Evolutionary conservation across 2,888 invertebrate species (phyloP), one percentile per base, ranked within the genome.

Genomic region (Acrocera orbiculus): DNA sequence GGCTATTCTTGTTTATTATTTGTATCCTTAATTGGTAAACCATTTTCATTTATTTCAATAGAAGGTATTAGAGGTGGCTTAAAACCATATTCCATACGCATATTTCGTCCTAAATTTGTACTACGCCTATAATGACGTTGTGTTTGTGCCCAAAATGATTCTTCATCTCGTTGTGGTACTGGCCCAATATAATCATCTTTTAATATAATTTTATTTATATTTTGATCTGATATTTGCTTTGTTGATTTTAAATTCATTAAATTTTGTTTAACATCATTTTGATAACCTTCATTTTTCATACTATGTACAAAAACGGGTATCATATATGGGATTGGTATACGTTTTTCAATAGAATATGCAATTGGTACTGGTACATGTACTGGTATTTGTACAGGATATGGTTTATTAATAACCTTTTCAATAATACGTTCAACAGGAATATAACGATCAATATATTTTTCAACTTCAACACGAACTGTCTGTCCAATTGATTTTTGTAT

Each of bases 21-120:
- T n/a, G n/a, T n/a, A 23, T 23, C 23, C 11, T 23, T 23, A 2
- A 76, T 53, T 0, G 76, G 76, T 39, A 69, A 57, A 2, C 77
- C 77, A 41, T 77, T 69, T 41, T 80, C 72, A 48, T 81, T 80
- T 8, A 83, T 74, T 52, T 82, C 79, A 4, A 77, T 65, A 1
- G 85, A 85, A 0, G 85, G 85, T 39, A 79, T 68, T 45, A 85
- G 53, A 0, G 83, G 85, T 0, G 85, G 83, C 47, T 76, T 79
- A 44, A 85, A 85, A 0, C 82, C 76, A 45, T 85, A 85, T 43
- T 85, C 85, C 48, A 85, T 68, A 46, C 76, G 71, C 1, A 82
- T 61, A 41, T 70, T 71, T 36, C 72, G 65, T 13, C 73, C 74
- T 15, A 70, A 65, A 15, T 65, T 64, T 6, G 56, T 53, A 33